phyloP scores from a whole-genome alignment of 1,140 invertebrate species.

The Pseudomyrmex gracilis region DNA sequence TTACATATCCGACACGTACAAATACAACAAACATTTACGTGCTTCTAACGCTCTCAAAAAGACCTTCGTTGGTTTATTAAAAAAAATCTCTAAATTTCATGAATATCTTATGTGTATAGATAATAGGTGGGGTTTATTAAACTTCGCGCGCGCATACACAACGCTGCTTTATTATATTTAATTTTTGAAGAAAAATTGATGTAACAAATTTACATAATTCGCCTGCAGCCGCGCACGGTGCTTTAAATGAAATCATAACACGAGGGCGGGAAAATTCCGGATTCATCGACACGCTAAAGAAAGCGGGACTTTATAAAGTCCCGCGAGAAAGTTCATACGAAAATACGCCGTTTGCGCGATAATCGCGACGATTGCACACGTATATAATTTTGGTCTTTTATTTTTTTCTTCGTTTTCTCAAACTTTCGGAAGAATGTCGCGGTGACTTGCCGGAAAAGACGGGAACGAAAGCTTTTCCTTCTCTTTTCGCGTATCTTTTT shows the following conservation, averaged over 20 bases:
- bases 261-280: constrained; percentile 8
- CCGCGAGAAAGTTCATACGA: constrained; percentile 13
- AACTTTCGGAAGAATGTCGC: constrained; percentile 40
- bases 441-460: not conserved
- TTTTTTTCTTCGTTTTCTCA: not conserved
- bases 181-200: not conserved
- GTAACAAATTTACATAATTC: constrained; percentile 16
- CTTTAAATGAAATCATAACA: constrained; percentile 34
- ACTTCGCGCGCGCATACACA: too few relatives aligned
- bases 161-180: not conserved
- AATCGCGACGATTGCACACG: not conserved
- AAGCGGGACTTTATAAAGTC: constrained; percentile 16
- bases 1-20: too few relatives aligned
- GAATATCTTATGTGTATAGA: not conserved
- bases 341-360: constrained; percentile 1
- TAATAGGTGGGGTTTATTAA: not conserved
- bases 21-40: too few relatives aligned
- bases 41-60: too few relatives aligned
- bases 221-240: not conserved
- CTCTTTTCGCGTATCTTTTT: not conserved
- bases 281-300: constrained; percentile 19
- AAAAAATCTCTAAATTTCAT: too few relatives aligned
- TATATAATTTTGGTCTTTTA: not conserved
- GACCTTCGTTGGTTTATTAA: too few relatives aligned
- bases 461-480: not conserved